Conservation (phyloP, 2,888 invertebrate species). For the Ecliptopera silaceata region DNA sequence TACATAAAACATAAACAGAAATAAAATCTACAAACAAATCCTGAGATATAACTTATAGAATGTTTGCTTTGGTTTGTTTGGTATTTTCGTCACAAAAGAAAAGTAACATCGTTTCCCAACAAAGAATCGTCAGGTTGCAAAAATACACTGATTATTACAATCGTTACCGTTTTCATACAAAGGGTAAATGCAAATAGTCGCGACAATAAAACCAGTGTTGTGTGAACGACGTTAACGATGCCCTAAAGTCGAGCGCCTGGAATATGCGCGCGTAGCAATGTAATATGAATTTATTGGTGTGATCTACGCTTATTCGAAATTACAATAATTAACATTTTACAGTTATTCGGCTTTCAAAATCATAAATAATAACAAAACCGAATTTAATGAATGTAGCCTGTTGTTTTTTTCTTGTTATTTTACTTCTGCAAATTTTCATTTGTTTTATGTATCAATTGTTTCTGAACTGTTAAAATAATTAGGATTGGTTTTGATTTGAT, state of each 20-base stretch:
- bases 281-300: conserved; percentile 19
- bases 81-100: conserved; percentile 4
- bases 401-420: too few relatives aligned
- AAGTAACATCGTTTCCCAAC: not conserved
- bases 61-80: too few relatives aligned
- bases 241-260: conserved; percentile 30
- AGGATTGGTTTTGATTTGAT: too few relatives aligned
- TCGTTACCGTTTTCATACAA: conserved; percentile 30
- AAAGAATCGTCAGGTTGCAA: conserved; percentile 3
- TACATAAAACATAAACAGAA: not conserved
- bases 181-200: conserved; percentile 37
- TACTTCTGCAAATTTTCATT: too few relatives aligned
- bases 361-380: too few relatives aligned
- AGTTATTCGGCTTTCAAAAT: too few relatives aligned
- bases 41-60: not conserved
- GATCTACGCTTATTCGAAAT: not conserved
- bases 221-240: conserved; percentile 38
- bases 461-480: too few relatives aligned
- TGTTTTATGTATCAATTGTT: too few relatives aligned
- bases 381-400: too few relatives aligned
- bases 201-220: conserved; percentile 36
- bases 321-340: not conserved
- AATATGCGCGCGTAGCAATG: conserved; percentile 31
- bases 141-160: conserved; percentile 25
- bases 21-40: not conserved